These are phyloP conservation scores for Todiramphus chloris DNA, from an alignment of 2,113 vertebrate species.

Conservation along the genomic window DNA sequence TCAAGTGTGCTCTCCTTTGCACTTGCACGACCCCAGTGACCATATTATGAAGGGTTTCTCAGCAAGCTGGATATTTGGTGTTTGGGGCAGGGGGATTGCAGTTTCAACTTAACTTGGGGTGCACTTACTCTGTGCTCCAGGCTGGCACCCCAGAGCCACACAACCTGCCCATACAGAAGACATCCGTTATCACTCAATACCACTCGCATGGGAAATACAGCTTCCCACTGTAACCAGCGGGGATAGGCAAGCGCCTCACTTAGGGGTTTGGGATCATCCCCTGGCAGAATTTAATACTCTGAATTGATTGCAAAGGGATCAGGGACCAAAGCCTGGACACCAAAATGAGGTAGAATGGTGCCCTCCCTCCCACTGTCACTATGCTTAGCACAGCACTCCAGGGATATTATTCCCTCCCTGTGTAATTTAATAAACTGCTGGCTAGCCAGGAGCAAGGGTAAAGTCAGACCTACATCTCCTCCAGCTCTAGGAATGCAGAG, in stretches of 20 bases:
- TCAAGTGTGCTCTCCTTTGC: neutral
- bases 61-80: neutral
- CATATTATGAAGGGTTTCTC: neutral
- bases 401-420: neutral
- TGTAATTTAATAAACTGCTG: neutral
- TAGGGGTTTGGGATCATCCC: neutral
- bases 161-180: neutral
- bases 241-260: accelerated
- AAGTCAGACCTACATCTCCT: neutral
- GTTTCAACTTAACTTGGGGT: neutral
- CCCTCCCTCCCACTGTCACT: neutral
- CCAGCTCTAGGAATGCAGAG: neutral
- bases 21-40: neutral
- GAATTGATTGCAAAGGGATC: neutral
- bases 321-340: neutral
- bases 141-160: neutral
- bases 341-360: neutral
- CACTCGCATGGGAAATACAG: accelerated
- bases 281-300: neutral
- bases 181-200: neutral
- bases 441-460: neutral
- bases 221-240: neutral
- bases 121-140: neutral
- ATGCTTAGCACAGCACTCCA: neutral
- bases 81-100: neutral